Percentiles rank a stretch among this genome's conserved stretches.
phyloP scores from a whole-genome alignment of 2,888 invertebrate genomes.

The Agrypnus murinus region DNA sequence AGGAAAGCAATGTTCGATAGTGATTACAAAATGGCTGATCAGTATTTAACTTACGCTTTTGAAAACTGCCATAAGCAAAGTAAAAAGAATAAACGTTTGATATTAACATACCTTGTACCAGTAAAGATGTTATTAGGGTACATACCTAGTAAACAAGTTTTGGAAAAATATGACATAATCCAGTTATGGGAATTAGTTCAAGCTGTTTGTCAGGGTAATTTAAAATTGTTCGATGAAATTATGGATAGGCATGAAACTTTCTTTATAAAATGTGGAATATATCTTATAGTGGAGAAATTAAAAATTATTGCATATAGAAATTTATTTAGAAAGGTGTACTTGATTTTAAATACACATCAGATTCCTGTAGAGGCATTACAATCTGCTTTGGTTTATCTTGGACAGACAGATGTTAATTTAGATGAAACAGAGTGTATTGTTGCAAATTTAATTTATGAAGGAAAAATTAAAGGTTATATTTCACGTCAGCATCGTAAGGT shows the following conservation, averaged over 20 bases:
- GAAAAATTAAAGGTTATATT: constrained; percentile 98
- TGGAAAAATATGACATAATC: constrained; percentile 92
- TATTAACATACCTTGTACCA: constrained; percentile 95
- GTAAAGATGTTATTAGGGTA: constrained; percentile 98
- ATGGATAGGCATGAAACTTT: constrained; percentile 92
- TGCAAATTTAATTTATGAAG: constrained; percentile 96
- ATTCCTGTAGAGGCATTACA: constrained; percentile 91
- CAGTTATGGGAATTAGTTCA: constrained; percentile 93
- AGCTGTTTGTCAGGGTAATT: constrained; percentile 92
- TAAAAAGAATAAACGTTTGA: constrained; percentile 90
- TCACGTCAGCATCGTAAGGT: constrained; percentile 97
- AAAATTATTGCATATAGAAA: constrained; percentile 97
- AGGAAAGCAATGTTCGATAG: constrained; percentile 99
- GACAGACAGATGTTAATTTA: constrained; percentile 89
- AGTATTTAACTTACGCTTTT: constrained; percentile 94
- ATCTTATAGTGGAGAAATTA: constrained; percentile 96
- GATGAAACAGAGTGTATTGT: constrained; percentile 98
- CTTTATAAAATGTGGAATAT: constrained; percentile 97
- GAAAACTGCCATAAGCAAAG: constrained; percentile 89
- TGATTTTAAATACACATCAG: constrained; percentile 87
- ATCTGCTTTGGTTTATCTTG: constrained; percentile 86
- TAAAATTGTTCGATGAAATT: constrained; percentile 86
- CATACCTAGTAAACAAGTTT: constrained; percentile 88
- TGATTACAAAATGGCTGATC: constrained; percentile 94
- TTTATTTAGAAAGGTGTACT: constrained; percentile 93